Percentiles rank a stretch among this genome's conserved stretches.
Evolutionary conservation across 2,113 vertebrate species (phyloP).

Genomic region (Tor tambroides): DNA sequence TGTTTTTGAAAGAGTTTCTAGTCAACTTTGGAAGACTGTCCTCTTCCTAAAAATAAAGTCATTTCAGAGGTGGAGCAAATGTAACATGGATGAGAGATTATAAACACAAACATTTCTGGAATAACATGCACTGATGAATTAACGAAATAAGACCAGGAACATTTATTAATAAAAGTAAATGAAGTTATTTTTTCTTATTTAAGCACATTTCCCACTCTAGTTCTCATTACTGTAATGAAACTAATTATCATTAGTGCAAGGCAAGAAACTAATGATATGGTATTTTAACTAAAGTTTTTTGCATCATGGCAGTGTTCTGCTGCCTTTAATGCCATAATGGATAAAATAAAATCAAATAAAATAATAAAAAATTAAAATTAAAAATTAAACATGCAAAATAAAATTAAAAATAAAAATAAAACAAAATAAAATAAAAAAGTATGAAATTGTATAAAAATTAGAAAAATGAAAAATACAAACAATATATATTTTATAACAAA

Average conservation of each 20-base stretch:
- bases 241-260: neutral
- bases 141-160: neutral
- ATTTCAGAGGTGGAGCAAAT: neutral
- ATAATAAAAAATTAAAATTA: too few species aligned
- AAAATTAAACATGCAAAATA: too few species aligned
- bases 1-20: too few species aligned
- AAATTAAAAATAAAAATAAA: too few species aligned
- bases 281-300: too few species aligned
- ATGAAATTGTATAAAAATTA: too few species aligned
- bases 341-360: too few species aligned
- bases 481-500: too few species aligned
- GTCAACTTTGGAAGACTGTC: neutral
- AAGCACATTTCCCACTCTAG: neutral
- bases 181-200: neutral
- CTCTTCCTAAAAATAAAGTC: neutral
- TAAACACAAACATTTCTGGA: neutral
- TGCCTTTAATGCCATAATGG: too few species aligned
- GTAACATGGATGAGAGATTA: neutral
- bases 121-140: neutral
- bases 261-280: neutral
- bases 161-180: neutral
- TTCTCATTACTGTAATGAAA: neutral
- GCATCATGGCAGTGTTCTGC: too few species aligned
- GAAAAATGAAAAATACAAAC: too few species aligned
- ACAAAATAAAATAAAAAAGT: too few species aligned